phyloP scores from a whole-genome alignment of 92 coral and sea anemone genomes.

The Heliopora coerulea region DNA sequence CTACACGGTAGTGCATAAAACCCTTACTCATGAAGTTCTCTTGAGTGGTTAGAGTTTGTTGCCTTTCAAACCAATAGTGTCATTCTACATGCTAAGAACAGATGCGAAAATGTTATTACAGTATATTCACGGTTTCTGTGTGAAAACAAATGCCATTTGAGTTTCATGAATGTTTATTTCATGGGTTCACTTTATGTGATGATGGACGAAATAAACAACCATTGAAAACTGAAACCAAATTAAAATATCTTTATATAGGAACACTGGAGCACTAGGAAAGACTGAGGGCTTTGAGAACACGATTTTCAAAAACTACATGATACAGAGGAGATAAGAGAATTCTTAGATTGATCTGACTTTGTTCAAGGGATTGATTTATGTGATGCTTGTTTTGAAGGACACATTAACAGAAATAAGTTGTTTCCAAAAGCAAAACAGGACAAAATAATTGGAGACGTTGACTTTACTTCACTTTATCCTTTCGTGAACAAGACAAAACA shows the following conservation, averaged over 20 bases:
- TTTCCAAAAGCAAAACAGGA: background rate
- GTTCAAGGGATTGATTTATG: conserved; percentile 19
- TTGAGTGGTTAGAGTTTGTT: conserved; percentile 44
- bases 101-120: conserved; percentile 38
- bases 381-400: conserved; percentile 54
- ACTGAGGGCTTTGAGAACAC: conserved; percentile 32
- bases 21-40: conserved; percentile 27
- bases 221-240: background rate
- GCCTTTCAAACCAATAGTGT: background rate
- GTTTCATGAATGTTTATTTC: conserved; percentile 35
- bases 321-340: conserved; percentile 17
- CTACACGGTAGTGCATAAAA: conserved; percentile 10
- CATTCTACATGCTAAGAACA: conserved; percentile 28
- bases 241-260: conserved; percentile 13
- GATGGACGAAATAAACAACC: conserved; percentile 24
- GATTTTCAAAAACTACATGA: conserved; percentile 31
- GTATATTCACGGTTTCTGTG: conserved; percentile 44
- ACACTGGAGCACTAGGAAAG: conserved; percentile 28
- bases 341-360: conserved; percentile 24
- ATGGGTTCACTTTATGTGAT: conserved; percentile 26
- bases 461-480: no score
- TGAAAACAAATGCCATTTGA: conserved; percentile 33
- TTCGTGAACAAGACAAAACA: no score
- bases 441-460: no score
- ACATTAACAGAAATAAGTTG: conserved; percentile 43